Conservation (phyloP, 1,140 invertebrate species). For the Ptiloglossa arizonensis region DNA sequence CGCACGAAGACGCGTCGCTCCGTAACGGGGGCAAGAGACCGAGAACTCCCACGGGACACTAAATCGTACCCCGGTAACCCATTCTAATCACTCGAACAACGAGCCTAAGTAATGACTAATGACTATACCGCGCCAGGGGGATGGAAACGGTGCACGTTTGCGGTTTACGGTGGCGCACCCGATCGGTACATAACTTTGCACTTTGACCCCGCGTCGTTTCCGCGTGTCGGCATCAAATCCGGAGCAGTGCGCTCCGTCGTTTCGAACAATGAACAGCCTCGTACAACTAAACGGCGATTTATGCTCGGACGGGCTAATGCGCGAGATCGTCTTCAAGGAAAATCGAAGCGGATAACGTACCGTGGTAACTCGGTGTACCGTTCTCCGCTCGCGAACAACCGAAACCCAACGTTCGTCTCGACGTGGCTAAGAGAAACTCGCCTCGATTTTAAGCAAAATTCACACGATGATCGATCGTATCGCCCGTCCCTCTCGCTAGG, state of each 20-base stretch:
- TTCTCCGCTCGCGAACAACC: no score
- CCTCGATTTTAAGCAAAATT: no score
- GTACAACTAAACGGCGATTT: slow-evolving; percentile 58
- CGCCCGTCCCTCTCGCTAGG: no score
- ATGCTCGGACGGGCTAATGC: background rate
- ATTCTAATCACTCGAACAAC: slow-evolving; percentile 53
- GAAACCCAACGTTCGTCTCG: no score
- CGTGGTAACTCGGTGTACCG: no score
- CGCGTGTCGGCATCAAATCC: slow-evolving; percentile 33
- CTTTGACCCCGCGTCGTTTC: slow-evolving; percentile 43
- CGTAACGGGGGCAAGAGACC: background rate
- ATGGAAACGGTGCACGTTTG: slow-evolving; percentile 34
- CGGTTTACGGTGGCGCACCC: slow-evolving; percentile 50
- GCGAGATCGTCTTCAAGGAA: background rate
- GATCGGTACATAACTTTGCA: slow-evolving; percentile 69
- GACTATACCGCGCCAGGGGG: slow-evolving; percentile 59
- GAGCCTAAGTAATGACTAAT: slow-evolving; percentile 63
- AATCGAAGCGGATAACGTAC: background rate
- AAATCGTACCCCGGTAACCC: slow-evolving; percentile 60
- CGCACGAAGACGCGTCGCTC: background rate
- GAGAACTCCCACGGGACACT: slow-evolving; percentile 50
- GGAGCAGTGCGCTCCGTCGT: background rate
- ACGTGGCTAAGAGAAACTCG: no score
- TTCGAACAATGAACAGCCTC: slow-evolving; percentile 42
- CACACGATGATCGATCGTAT: no score